Evolutionary conservation across 2,797 vertebrate genomes (phyloP), one percentile per base, ranked within the genome.

Genomic region (Poecilia gillii): DNA sequence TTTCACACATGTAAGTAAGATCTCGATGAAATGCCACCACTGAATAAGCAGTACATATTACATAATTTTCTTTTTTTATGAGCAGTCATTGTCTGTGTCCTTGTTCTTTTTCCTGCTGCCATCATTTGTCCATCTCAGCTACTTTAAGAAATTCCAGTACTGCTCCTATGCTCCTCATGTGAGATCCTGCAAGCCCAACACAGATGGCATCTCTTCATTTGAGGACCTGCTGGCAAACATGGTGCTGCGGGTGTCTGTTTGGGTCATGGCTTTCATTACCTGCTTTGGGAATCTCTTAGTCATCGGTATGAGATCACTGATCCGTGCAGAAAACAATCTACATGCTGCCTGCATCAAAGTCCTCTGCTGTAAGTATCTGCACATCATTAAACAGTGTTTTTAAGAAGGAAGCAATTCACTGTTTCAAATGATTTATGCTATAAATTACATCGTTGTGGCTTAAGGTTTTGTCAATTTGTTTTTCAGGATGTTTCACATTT

Each of bases 251-350:
- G 94, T 97, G 81, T 97, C 95, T 4, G 95, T 97, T 71, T 97
- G 97, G 97, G 96, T 98, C 89, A 97, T 97, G 91, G 97, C 96
- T 85, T 96, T 96, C 91, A 94, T 97, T 79, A 97, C 96, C 64
- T 96, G 96, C 94, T 97, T 97, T 20, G 96, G 97, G 73, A 97
- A 97, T 91, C 90, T 97, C 83, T 95, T 97, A 59, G 96, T 97
- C 80, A 97, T 97, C 74, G 95, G 96, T 80, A 97, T 97, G 96
- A 96, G 96, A 86, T 97, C 96, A 0, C 90, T 97, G 87, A 95
- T 97, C 85, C 94, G 93, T 79, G 96, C 96, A 0, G 97, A 98
- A 93, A 97, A 97, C 85, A 95, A 95, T 76, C 95, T 92, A 53
- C 96, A 97, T 16, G 95, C 96, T 2, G 93, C 88, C 87, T 97